Conservation (phyloP, 2,113 vertebrate species). For the Syngnathus typhle region DNA sequence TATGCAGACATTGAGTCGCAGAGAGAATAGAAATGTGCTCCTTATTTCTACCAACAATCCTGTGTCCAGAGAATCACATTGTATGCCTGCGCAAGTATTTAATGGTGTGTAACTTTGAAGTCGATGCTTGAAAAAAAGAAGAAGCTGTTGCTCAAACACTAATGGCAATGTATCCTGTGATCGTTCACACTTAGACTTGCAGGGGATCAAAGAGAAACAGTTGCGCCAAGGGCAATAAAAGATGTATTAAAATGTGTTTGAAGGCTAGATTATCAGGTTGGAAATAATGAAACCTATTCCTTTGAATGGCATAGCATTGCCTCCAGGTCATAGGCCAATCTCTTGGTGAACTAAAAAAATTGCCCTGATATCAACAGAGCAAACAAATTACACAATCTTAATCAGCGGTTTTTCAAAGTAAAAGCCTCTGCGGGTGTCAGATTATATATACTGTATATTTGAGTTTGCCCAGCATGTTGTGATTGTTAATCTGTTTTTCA, state of each 20-base stretch:
- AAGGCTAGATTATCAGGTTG: slow-evolving; percentile 68
- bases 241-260: slow-evolving; percentile 70
- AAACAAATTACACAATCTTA: slow-evolving; percentile 39
- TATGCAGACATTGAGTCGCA: slow-evolving; percentile 52
- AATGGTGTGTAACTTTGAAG: slow-evolving; percentile 72
- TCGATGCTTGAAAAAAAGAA: slow-evolving; percentile 55
- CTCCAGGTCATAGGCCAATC: slow-evolving; percentile 53
- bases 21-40: slow-evolving; percentile 43
- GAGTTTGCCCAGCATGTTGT: slow-evolving; percentile 28
- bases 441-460: slow-evolving; percentile 20
- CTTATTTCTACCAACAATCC: slow-evolving; percentile 57
- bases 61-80: slow-evolving; percentile 52
- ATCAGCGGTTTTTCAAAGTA: slow-evolving; percentile 58
- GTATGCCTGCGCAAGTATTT: slow-evolving; percentile 45
- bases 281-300: slow-evolving; percentile 68
- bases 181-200: slow-evolving; percentile 73
- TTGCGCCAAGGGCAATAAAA: slow-evolving; percentile 66
- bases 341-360: slow-evolving; percentile 48
- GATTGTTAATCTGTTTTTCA: slow-evolving; percentile 5
- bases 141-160: slow-evolving; percentile 66
- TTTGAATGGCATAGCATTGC: slow-evolving; percentile 61
- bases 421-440: slow-evolving; percentile 39
- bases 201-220: slow-evolving; percentile 70
- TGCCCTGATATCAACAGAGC: slow-evolving; percentile 37
- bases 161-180: slow-evolving; percentile 75